These are phyloP conservation scores for Monopis laevigella DNA, from an alignment of 2,888 invertebrate genomes.

Conservation along the genomic window DNA sequence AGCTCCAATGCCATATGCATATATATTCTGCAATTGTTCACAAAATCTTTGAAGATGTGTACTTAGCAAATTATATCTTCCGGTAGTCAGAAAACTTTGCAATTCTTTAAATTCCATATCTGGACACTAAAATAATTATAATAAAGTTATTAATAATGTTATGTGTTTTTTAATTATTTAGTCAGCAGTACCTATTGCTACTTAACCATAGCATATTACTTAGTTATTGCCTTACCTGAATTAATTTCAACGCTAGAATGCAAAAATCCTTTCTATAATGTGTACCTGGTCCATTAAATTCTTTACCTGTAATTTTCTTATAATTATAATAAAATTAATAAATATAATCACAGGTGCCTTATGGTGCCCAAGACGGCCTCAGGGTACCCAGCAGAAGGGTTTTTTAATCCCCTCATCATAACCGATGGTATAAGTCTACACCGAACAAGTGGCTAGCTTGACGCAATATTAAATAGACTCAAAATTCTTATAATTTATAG, in stretches of 20 bases:
- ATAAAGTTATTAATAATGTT: constrained; percentile 6
- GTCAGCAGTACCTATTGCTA: too few relatives aligned
- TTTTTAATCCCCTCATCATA: too few relatives aligned
- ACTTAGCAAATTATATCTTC: constrained; percentile 66
- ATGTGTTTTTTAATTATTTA: background rate
- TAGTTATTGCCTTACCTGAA: constrained; percentile 65
- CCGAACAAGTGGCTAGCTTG: too few relatives aligned
- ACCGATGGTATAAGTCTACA: too few relatives aligned
- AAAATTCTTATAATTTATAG: too few relatives aligned
- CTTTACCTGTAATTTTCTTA: too few relatives aligned
- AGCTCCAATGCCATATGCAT: constrained; percentile 71
- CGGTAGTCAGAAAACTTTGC: constrained; percentile 70
- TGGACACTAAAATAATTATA: constrained; percentile 74
- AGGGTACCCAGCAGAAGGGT: too few relatives aligned
- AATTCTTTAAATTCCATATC: constrained; percentile 79
- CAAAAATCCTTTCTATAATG: constrained; percentile 81
- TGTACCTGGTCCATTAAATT: constrained; percentile 29
- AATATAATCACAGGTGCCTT: too few relatives aligned
- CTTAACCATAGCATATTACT: too few relatives aligned
- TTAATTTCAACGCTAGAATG: constrained; percentile 79
- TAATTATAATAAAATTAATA: too few relatives aligned
- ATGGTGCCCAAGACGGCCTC: too few relatives aligned
- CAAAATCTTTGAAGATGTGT: constrained; percentile 69
- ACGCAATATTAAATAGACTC: too few relatives aligned
- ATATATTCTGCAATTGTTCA: constrained; percentile 64